phyloP scores from a whole-genome alignment of 1,140 invertebrate genomes.

The Drosophila sucinea region DNA sequence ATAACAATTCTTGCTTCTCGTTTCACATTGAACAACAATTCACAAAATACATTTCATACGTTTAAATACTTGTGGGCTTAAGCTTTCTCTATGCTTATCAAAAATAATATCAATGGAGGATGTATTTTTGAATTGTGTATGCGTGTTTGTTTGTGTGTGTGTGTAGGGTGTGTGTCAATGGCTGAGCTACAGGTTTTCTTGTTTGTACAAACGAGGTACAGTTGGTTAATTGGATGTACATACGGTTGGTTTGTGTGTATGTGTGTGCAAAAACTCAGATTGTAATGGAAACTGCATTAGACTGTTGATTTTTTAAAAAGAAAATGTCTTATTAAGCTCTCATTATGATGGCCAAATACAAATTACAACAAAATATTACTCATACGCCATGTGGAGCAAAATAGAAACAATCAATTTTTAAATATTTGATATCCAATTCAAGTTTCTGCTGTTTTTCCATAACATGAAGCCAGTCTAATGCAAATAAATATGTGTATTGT shows the following conservation, averaged over 20 bases:
- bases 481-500: neutral
- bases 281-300: neutral
- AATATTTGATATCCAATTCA: no score
- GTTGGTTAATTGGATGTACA: constrained; percentile 59
- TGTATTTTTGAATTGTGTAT: constrained; percentile 1
- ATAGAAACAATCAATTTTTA: no score
- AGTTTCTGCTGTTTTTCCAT: no score
- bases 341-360: neutral
- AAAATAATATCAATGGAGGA: constrained; percentile 55
- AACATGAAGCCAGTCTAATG: neutral
- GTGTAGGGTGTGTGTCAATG: constrained; percentile 24
- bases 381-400: neutral
- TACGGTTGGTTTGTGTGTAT: constrained; percentile 28
- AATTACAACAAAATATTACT: neutral
- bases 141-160: constrained; percentile 18
- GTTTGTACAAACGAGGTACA: constrained; percentile 68
- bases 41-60: constrained; percentile 50
- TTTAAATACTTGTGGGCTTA: constrained; percentile 31
- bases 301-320: neutral
- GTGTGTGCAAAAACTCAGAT: constrained; percentile 35
- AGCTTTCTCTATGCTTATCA: constrained; percentile 46
- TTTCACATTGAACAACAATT: constrained; percentile 68
- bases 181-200: constrained; percentile 53
- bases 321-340: neutral
- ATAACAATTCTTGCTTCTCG: constrained; percentile 59